A percentile compares a stretch with the other conserved stretches of the same genome.
Evolutionary conservation across 2,113 vertebrate genomes (phyloP).

Genomic region (Trochalopteron elliotii): DNA sequence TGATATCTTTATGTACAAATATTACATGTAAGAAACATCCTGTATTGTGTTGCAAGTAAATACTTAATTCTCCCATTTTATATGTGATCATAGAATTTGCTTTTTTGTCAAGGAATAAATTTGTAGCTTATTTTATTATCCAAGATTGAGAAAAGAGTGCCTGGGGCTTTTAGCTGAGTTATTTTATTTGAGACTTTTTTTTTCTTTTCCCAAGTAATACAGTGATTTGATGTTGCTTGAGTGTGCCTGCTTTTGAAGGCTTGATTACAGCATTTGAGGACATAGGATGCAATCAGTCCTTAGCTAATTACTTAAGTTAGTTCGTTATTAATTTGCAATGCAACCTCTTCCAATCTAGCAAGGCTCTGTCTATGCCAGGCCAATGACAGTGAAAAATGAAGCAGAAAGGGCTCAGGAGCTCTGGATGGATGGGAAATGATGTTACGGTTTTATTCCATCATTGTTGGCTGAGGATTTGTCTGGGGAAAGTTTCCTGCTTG

Average conservation of each 20-base stretch:
- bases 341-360: background rate
- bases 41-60: background rate
- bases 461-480: background rate
- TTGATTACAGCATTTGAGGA: background rate
- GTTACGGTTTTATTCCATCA: background rate
- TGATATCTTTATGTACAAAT: background rate
- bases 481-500: background rate
- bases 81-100: background rate
- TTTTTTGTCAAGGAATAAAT: background rate
- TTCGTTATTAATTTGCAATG: background rate
- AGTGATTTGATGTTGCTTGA: background rate
- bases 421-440: background rate
- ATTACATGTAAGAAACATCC: background rate
- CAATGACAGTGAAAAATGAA: background rate
- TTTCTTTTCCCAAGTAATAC: background rate
- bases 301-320: background rate
- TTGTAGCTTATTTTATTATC: background rate
- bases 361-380: background rate
- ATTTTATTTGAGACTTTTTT: background rate
- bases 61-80: background rate
- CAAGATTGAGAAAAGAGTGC: background rate
- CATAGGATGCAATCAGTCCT: background rate
- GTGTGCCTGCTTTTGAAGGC: background rate
- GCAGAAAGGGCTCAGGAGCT: background rate
- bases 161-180: background rate